These are phyloP conservation scores for Silvanus unidentatus DNA, from an alignment of 2,888 invertebrate species.

Conservation along the genomic window DNA sequence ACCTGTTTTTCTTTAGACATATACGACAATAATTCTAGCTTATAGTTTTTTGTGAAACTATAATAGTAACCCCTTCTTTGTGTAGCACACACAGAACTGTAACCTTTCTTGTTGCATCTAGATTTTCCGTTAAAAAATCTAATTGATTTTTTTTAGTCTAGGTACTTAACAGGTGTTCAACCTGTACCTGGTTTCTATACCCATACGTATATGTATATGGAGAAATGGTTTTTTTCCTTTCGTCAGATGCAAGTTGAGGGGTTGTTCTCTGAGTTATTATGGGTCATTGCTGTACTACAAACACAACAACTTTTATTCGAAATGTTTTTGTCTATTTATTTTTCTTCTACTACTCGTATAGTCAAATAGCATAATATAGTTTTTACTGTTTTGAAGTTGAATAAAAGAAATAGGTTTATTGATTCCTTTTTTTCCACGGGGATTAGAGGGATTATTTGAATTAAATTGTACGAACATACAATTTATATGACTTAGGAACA, in stretches of 20 bases:
- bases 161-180: slow-evolving; percentile 40
- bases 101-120: slow-evolving; percentile 28
- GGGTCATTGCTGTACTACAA: slow-evolving; percentile 6
- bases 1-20: slow-evolving; percentile 26
- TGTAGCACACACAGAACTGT: slow-evolving; percentile 26
- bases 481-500: too few relatives aligned
- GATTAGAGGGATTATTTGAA: slow-evolving; percentile 17
- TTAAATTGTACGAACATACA: background rate
- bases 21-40: slow-evolving; percentile 25
- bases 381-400: background rate
- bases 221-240: slow-evolving; percentile 16
- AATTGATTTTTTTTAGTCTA: slow-evolving; percentile 36
- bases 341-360: too few relatives aligned
- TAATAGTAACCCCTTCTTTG: too few relatives aligned
- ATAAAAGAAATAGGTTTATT: slow-evolving; percentile 4
- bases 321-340: too few relatives aligned
- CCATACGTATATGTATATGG: too few relatives aligned
- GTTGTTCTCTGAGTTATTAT: slow-evolving; percentile 13
- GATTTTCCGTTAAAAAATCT: slow-evolving; percentile 40
- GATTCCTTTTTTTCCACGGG: slow-evolving; percentile 21
- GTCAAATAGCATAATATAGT: too few relatives aligned
- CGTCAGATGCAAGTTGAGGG: background rate
- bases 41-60: too few relatives aligned
- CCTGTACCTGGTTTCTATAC: slow-evolving; percentile 38
- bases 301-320: too few relatives aligned